Evolutionary conservation across 2,113 vertebrate species (phyloP).

Genomic region (Pelecanus crispus): DNA sequence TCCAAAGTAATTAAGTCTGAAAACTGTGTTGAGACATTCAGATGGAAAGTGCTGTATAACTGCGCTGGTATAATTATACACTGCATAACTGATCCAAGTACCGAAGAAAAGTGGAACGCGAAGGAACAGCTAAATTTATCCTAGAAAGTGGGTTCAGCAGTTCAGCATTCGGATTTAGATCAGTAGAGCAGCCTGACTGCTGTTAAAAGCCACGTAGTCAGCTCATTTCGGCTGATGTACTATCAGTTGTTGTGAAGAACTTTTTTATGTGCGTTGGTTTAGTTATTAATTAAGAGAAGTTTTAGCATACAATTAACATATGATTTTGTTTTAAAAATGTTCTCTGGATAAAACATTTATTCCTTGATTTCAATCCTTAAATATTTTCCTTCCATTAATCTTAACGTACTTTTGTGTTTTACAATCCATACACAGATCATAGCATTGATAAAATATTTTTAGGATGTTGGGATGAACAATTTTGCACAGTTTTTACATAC

Average conservation of each 20-base stretch:
- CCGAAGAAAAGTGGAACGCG: slow-evolving; percentile 31
- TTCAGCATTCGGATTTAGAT: slow-evolving; percentile 53
- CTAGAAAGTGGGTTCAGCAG: slow-evolving; percentile 51
- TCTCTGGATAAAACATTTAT: not conserved
- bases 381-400: not conserved
- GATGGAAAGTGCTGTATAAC: slow-evolving; percentile 21
- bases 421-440: not conserved
- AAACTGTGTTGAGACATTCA: not conserved
- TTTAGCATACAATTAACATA: not conserved
- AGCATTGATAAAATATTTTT: not conserved
- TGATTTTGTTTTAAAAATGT: not conserved
- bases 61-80: slow-evolving; percentile 25
- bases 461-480: not conserved
- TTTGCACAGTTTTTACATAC: not conserved
- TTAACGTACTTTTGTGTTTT: not conserved
- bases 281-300: slow-evolving; percentile 14
- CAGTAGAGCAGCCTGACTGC: slow-evolving; percentile 45
- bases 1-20: slow-evolving; percentile 43
- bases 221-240: slow-evolving; percentile 16
- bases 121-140: slow-evolving; percentile 56
- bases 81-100: slow-evolving; percentile 33
- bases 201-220: not conserved
- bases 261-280: slow-evolving; percentile 21
- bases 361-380: not conserved
- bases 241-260: not conserved